Conservation (phyloP, 2,113 vertebrate species). For the Forbesichthys papilliferus region DNA sequence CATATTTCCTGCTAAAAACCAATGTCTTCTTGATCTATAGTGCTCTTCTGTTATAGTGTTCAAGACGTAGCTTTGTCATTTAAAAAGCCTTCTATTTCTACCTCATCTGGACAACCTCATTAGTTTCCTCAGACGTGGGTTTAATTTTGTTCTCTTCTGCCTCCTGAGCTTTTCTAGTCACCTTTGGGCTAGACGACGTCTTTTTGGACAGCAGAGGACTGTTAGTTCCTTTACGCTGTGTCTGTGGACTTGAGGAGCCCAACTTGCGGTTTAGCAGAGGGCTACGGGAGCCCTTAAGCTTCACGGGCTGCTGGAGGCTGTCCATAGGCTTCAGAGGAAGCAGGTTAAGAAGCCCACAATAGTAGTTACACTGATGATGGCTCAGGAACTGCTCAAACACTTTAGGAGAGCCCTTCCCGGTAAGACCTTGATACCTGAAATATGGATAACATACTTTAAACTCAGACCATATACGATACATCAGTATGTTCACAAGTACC, state of each 20-base stretch:
- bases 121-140: constrained; percentile 66
- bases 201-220: constrained; percentile 86
- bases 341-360: constrained; percentile 87
- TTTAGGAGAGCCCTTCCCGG: constrained; percentile 82
- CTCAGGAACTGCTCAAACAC: constrained; percentile 86
- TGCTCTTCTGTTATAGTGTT: too few species aligned
- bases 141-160: constrained; percentile 63
- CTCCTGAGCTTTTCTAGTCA: constrained; percentile 75
- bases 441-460: constrained; percentile 4
- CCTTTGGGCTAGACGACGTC: constrained; percentile 79
- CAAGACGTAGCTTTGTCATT: too few species aligned
- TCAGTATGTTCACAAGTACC: not conserved
- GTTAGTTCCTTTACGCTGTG: constrained; percentile 81
- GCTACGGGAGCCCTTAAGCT: constrained; percentile 87
- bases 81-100: constrained; percentile 44
- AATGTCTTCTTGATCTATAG: too few species aligned
- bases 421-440: constrained; percentile 92
- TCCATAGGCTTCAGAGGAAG: constrained; percentile 80
- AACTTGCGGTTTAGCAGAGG: constrained; percentile 84
- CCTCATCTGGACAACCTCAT: constrained; percentile 59
- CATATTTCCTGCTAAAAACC: not conserved
- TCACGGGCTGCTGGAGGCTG: constrained; percentile 71
- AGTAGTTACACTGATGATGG: constrained; percentile 87
- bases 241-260: constrained; percentile 86
- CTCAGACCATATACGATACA: not conserved